Base-by-base conservation (phyloP, 2,797 vertebrate genomes). In the Limnodromus scolopaceus region DNA sequence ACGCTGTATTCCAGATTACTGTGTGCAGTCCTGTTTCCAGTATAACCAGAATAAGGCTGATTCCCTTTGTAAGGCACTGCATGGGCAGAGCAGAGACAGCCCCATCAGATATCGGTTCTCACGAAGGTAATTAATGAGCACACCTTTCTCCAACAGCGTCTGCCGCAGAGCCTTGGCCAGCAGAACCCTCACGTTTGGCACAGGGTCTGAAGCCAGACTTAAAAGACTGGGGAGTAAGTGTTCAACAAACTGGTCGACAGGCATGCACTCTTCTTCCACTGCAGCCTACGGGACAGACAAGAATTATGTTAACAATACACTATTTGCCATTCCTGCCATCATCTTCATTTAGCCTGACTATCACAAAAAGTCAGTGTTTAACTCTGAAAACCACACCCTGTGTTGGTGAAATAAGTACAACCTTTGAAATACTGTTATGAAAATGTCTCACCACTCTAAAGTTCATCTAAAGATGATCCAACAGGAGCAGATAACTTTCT, bases 61-160 rank as follows among this genome's bases (percentile, higher is more conserved):
- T 36, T 14, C 32, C 30, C 58, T 39, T 17, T 24, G 18, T 12
- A 9, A 22, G 24, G 23, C 34, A 15, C 38, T 24, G 58, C 9
- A 8, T 22, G 4, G 24, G 65, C 83, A 72, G 36, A 49, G 34
- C 9, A 54, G 17, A 23, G 55, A 3, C 49, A 32, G 34, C 3
- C 10, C 65, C 6, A 7, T 0, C 1, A 72, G 32, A 9, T 1
- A 2, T 3, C 5, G 10, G n/a, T 13, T 53, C 27, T 65, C 27
- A 9, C 61, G 25, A 16, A 55, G 24, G 49, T 34, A 65, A 49
- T 7, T 2, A 30, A 16, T 6, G 22, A 75, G 10, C 89, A 6
- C 96, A 99, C 99, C 98, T 99, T 99, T 99, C 97, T 99, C 99
- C 98, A 99, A 89, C 17, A 99, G 96, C 0, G 98, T 99, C 96